Percentiles rank a stretch among this genome's conserved stretches.
Evolutionary conservation across 1,140 invertebrate species (phyloP).

Genomic region (Ceratoteleas bidentatus): DNA sequence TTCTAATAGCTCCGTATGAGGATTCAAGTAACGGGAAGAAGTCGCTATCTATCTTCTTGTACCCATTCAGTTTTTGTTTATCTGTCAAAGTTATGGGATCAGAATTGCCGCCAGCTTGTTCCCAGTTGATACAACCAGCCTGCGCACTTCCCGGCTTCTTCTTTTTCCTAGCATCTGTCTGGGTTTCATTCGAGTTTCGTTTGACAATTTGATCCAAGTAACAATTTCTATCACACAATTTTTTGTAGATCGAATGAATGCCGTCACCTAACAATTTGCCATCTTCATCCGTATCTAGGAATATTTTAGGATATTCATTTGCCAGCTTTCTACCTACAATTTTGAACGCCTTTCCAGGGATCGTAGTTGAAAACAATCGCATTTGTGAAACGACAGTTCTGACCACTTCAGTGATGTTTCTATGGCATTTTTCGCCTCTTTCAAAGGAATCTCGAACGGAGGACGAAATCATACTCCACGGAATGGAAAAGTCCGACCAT

Average conservation of each 20-base stretch:
- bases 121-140: slow-evolving; percentile 1
- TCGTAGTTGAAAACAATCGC: not conserved
- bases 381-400: slow-evolving; percentile 5
- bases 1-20: not conserved
- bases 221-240: slow-evolving; percentile 17
- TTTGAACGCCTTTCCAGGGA: slow-evolving; percentile 20
- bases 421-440: not conserved
- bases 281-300: slow-evolving; percentile 13
- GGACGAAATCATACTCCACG: slow-evolving; percentile 9
- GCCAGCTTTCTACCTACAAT: not conserved
- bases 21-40: slow-evolving; percentile 10
- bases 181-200: not conserved
- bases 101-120: not conserved
- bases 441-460: slow-evolving; percentile 5
- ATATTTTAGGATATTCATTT: slow-evolving; percentile 9
- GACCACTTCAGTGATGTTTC: slow-evolving; percentile 6
- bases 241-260: slow-evolving; percentile 1
- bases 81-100: not conserved
- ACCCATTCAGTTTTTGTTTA: slow-evolving; percentile 13
- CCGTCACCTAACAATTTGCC: slow-evolving; percentile 12
- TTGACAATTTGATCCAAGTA: slow-evolving; percentile 11
- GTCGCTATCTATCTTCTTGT: not conserved
- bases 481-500: slow-evolving; percentile 1
- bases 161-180: not conserved
- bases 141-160: not conserved